Evolutionary conservation across 2,888 invertebrate genomes (phyloP).

Genomic region (Sylvicola cinctus): DNA sequence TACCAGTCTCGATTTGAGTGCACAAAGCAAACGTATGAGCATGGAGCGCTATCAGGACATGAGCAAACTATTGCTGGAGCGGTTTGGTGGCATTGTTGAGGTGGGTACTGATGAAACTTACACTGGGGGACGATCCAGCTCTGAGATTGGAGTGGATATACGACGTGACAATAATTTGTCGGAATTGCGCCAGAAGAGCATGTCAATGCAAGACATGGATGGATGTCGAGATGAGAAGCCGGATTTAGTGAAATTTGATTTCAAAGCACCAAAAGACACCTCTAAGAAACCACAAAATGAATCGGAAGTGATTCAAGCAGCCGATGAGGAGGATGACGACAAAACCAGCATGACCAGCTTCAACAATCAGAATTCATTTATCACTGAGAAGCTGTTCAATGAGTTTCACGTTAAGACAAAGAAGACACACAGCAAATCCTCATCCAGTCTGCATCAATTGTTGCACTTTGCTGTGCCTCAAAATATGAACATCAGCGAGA

Average conservation of each 20-base stretch:
- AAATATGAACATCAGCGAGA: constrained; percentile 33
- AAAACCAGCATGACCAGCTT: too few relatives aligned
- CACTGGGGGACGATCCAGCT: constrained; percentile 4
- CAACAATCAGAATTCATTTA: constrained; percentile 33
- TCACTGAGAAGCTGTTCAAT: constrained; percentile 45
- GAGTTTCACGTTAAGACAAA: constrained; percentile 54
- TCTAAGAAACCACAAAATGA: not conserved
- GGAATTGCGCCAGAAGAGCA: constrained; percentile 4
- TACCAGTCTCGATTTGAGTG: constrained; percentile 30
- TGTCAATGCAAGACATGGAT: constrained; percentile 5
- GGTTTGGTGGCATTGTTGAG: constrained; percentile 29
- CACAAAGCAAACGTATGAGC: constrained; percentile 42
- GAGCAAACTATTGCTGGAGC: constrained; percentile 46
- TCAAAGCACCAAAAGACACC: not conserved
- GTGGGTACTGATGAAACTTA: not conserved
- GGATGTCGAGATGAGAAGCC: not conserved
- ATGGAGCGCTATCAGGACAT: constrained; percentile 52
- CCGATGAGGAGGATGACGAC: not conserved
- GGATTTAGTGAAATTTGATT: constrained; percentile 3
- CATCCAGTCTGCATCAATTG: constrained; percentile 32
- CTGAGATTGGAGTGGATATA: constrained; percentile 10
- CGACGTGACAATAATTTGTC: not conserved
- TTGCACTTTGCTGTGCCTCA: constrained; percentile 22
- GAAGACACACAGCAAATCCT: constrained; percentile 39
- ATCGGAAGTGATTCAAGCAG: not conserved